A percentile compares a stretch with the other conserved stretches of the same genome.
Conservation (phyloP, 2,888 invertebrate species). For the Suillia variegata region DNA sequence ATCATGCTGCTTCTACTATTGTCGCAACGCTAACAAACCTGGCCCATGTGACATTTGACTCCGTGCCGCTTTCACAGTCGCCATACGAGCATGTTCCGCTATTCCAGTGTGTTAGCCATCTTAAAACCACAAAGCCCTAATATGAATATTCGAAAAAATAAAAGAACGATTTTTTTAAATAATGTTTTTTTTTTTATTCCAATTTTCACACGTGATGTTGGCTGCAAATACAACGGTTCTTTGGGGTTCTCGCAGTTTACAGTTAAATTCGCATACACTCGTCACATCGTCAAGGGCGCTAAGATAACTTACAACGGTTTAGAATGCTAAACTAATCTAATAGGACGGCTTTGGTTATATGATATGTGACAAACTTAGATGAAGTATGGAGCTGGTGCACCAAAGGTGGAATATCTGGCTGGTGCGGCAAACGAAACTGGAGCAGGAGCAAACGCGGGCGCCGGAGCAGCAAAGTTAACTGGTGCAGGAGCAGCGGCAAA, state of each 20-base stretch:
- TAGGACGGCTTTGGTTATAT: constrained; percentile 14
- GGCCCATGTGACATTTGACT: constrained; percentile 49
- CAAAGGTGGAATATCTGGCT: constrained; percentile 24
- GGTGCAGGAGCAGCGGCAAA: constrained; percentile 31
- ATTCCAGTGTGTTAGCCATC: constrained; percentile 46
- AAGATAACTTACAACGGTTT: background rate
- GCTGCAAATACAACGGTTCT: constrained; percentile 4
- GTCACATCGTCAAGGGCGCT: background rate
- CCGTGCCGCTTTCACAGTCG: constrained; percentile 44
- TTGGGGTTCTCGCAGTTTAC: background rate
- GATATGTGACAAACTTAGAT: constrained; percentile 29
- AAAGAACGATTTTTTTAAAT: background rate
- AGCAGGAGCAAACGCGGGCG: constrained; percentile 25
- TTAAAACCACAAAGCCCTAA: constrained; percentile 22
- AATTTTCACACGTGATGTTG: background rate
- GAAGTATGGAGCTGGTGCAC: constrained; percentile 39
- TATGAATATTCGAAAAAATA: too few relatives aligned
- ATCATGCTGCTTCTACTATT: constrained; percentile 43
- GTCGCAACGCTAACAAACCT: constrained; percentile 47
- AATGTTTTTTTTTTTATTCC: constrained; percentile 2
- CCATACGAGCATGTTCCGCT: constrained; percentile 47
- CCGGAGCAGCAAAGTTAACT: constrained; percentile 22
- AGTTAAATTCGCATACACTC: background rate
- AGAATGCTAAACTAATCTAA: constrained; percentile 14
- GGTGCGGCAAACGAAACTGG: constrained; percentile 33